Evolutionary conservation across 2,797 vertebrate genomes (phyloP).

Genomic region (Sebastes diploproa): DNA sequence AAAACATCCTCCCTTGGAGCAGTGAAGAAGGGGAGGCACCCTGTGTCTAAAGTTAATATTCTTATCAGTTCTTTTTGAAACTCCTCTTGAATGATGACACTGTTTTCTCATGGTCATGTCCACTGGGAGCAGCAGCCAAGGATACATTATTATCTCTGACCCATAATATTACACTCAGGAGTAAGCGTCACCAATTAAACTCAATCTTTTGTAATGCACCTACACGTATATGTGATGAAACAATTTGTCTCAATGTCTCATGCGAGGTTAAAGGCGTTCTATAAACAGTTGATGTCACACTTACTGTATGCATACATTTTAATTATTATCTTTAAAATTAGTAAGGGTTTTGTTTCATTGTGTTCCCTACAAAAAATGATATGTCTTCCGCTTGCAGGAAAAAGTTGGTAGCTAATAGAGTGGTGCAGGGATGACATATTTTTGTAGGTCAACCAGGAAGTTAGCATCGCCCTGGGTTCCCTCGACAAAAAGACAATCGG

Average conservation of each 20-base stretch:
- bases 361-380: neutral
- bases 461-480: too few relatives aligned
- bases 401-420: neutral
- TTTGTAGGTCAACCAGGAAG: too few relatives aligned
- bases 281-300: neutral
- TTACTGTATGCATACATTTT: neutral
- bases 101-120: constrained; percentile 64
- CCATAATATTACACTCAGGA: neutral
- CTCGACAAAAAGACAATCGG: too few relatives aligned
- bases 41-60: constrained; percentile 60
- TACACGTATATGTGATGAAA: neutral
- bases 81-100: constrained; percentile 52
- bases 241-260: neutral
- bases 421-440: too few relatives aligned
- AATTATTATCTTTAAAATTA: neutral
- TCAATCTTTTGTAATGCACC: neutral
- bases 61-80: constrained; percentile 74
- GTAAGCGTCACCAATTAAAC: neutral
- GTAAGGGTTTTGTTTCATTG: neutral
- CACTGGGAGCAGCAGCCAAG: constrained; percentile 2
- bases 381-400: neutral
- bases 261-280: neutral
- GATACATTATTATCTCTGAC: neutral
- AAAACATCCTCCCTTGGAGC: constrained; percentile 69
- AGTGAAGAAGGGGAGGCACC: constrained; percentile 49